Evolutionary conservation across 2,797 vertebrate species (phyloP), one percentile per base, ranked within the genome.

Genomic region (Spea hammondii): DNA sequence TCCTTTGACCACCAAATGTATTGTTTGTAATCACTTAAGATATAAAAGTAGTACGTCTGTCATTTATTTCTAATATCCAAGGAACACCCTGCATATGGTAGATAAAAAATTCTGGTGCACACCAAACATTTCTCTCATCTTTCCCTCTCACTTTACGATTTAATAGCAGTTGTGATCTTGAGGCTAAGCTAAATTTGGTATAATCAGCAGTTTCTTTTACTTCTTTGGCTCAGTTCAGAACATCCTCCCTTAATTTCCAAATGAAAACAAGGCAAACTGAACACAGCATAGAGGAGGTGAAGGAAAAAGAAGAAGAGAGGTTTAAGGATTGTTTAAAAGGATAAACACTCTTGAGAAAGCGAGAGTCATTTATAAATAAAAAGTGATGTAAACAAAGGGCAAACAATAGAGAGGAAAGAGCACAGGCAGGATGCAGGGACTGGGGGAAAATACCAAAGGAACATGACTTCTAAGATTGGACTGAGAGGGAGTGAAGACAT

Each of bases 131-230:
- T 66, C 70, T 65, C 70, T 79, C 47, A 64, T 49, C 47, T 68
- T 68, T 68, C 72, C 50, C 45, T 79, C 69, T 69, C 65, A 46
- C 50, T 79, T 72, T 65, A 32, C 68, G 55, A 59, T 70, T 69
- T 57, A 60, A 55, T 74, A 70, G 78, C 78, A 79, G 47, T 74
- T 74, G 69, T 70, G 55, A n/a, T 74, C 13, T 74, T 69, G 65
- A 69, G 71, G 65, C 71, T 62, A 46, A 45, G 46, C 62, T 79
- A 79, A 54, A 79, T 79, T 57, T 65, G 78, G 72, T 65, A 79
- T 79, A 79, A 79, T 79, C 78, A 79, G 78, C 78, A 79, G 72
- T 79, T 79, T 79, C 48, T 69, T 46, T 44, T 74, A 44, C 12
- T 68, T 75, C 65, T 74, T 74, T 73, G 77, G 70, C 77, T 70